These are phyloP conservation scores for Andrena chrysosceles DNA, from an alignment of 2,888 invertebrate genomes.

Conservation along the genomic window DNA sequence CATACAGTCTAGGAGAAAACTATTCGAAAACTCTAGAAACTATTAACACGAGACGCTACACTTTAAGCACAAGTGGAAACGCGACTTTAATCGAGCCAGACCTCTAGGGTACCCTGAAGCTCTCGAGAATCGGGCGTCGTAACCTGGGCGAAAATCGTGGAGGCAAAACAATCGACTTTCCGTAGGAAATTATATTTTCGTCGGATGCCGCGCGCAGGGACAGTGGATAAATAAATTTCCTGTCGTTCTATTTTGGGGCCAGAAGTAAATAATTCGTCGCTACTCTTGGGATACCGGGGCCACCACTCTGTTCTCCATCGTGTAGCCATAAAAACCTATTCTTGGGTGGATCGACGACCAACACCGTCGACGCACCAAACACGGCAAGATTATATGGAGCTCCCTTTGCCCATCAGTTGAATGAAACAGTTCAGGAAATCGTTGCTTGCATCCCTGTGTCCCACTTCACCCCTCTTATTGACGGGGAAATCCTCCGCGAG, in stretches of 20 bases:
- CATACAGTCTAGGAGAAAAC: too few relatives aligned
- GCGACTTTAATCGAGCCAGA: background rate
- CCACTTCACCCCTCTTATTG: background rate
- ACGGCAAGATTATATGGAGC: background rate
- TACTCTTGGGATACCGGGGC: slow-evolving; percentile 32
- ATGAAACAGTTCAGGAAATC: background rate
- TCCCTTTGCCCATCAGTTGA: background rate
- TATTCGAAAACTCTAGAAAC: too few relatives aligned
- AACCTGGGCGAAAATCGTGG: background rate
- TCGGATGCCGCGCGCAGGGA: slow-evolving; percentile 46
- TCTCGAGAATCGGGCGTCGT: slow-evolving; percentile 1
- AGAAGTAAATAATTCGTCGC: slow-evolving; percentile 69
- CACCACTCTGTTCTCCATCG: slow-evolving; percentile 19
- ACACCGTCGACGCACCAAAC: slow-evolving; percentile 3
- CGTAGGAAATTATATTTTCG: slow-evolving; percentile 62
- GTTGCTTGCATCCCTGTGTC: background rate
- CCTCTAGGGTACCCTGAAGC: background rate
- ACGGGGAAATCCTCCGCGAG: background rate
- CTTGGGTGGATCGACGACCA: slow-evolving; percentile 49
- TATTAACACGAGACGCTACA: too few relatives aligned
- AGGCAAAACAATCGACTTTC: slow-evolving; percentile 46
- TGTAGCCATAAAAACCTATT: slow-evolving; percentile 67
- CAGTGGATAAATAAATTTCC: slow-evolving; percentile 69
- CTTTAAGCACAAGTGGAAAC: background rate
- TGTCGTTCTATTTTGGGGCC: slow-evolving; percentile 60